phyloP scores from a whole-genome alignment of 2,113 vertebrate genomes.

The Macroglossus sobrinus region DNA sequence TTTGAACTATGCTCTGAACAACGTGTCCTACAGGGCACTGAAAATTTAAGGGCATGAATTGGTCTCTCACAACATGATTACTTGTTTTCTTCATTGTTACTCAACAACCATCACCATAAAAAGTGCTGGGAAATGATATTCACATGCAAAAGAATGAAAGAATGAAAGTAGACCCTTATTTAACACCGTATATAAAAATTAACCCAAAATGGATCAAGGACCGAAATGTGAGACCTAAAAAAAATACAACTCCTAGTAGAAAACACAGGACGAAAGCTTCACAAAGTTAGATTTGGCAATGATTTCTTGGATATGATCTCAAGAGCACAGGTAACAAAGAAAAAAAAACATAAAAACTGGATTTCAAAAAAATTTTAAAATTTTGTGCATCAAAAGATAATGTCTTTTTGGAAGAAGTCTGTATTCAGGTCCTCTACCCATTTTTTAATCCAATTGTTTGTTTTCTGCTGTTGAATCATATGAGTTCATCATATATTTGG shows the following conservation, averaged over 20 bases:
- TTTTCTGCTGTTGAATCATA: too few species aligned
- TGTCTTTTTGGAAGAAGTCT: background rate
- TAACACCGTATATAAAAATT: background rate
- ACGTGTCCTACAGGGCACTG: background rate
- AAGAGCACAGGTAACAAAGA: background rate
- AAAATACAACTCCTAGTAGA: background rate
- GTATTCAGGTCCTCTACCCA: too few species aligned
- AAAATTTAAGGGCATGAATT: background rate
- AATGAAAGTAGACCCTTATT: background rate
- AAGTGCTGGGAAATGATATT: background rate
- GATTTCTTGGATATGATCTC: background rate
- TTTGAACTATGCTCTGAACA: background rate
- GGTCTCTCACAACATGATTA: background rate
- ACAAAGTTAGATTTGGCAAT: background rate
- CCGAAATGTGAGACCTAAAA: background rate
- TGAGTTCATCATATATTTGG: too few species aligned
- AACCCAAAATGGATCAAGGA: background rate
- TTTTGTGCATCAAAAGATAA: background rate
- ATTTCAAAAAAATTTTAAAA: background rate
- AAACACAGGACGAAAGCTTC: background rate
- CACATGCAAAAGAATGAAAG: background rate
- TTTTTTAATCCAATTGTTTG: too few species aligned
- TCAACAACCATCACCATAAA: background rate
- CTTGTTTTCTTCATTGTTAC: background rate
- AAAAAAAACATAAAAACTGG: background rate